Evolutionary conservation across 2,888 invertebrate genomes (phyloP), one percentile per base, ranked within the genome.

Genomic region (Linnaemya tessellans): DNA sequence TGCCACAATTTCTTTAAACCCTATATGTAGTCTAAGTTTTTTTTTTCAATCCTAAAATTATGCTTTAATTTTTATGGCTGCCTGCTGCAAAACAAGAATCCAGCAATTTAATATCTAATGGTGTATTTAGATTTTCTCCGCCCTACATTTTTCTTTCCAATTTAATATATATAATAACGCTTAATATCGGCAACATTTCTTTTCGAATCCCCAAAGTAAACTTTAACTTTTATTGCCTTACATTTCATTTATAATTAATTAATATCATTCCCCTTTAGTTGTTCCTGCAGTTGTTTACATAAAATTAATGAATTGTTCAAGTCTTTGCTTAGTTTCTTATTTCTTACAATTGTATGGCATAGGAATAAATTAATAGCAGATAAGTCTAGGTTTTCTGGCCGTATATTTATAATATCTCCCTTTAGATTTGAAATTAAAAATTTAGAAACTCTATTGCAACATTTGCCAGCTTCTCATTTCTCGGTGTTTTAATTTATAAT

Each of bases 351-450:
- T 20, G 13, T 13, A 7, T 13, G 8, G 18, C 18, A 49, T 9
- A 8, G n/a, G 22, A 60, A 58, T 30, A 79, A 78, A 68, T 68
- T 38, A 49, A 68, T 58, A 49, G 38, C 9, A 51, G 30, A 51
- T 78, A 60, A 49, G 25, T 70, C 70, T 56, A 56, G 30, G 13
- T 68, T 54, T 62, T 60, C 43, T 56, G 46, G 35, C 75, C 56
- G 38, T 13, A 49, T 54, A 38, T 58, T 77, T 82, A n/a, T n/a
- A 82, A 65, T 71, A 41, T 70, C 38, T 77, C 82, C 82, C 77
- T 41, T n/a, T 56, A 71, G 77, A 64, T 77, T 82, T 82, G 58
- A 30, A 82, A 77, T 77, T 82, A 82, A 82, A 77, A 82, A 71
- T 71, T 77, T 58, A 65, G 20, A 46, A 82, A 38, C 20, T 64